Conservation (phyloP, 2,797 vertebrate species). For the Poecilia wingei region DNA sequence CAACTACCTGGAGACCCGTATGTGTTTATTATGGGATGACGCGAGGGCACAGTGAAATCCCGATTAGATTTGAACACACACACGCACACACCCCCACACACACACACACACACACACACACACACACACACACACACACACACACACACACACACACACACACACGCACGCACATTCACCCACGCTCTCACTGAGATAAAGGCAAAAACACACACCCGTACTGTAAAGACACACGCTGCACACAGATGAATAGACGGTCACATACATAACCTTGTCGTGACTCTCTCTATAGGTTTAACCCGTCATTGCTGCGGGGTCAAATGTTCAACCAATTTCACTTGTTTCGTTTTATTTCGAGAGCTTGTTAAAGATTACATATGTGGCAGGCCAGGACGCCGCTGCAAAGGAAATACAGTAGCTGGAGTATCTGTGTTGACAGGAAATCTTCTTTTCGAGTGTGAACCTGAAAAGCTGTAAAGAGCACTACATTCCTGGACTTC, state of each 20-base stretch:
- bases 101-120: conserved; percentile 26
- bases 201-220: conserved; percentile 16
- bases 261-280: conserved; percentile 57
- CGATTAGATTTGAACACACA: conserved; percentile 60
- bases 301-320: conserved; percentile 31
- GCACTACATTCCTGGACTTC: neutral
- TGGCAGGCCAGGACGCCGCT: conserved; percentile 39
- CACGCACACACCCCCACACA: conserved; percentile 12
- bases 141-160: conserved; percentile 27
- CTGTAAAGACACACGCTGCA: conserved; percentile 31
- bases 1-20: conserved; percentile 63
- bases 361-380: conserved; percentile 63
- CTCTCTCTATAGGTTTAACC: conserved; percentile 60
- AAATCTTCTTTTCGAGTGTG: conserved; percentile 42
- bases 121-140: conserved; percentile 39
- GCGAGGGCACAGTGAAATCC: conserved; percentile 62
- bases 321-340: conserved; percentile 50
- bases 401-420: conserved; percentile 58
- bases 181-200: conserved; percentile 20
- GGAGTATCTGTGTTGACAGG: conserved; percentile 37
- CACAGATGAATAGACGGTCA: conserved; percentile 34
- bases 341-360: conserved; percentile 47
- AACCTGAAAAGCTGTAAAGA: conserved; percentile 62
- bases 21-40: conserved; percentile 72
- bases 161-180: conserved; percentile 27